phyloP scores from a whole-genome alignment of 2,113 vertebrate genomes.

The Eulemur rufifrons region DNA sequence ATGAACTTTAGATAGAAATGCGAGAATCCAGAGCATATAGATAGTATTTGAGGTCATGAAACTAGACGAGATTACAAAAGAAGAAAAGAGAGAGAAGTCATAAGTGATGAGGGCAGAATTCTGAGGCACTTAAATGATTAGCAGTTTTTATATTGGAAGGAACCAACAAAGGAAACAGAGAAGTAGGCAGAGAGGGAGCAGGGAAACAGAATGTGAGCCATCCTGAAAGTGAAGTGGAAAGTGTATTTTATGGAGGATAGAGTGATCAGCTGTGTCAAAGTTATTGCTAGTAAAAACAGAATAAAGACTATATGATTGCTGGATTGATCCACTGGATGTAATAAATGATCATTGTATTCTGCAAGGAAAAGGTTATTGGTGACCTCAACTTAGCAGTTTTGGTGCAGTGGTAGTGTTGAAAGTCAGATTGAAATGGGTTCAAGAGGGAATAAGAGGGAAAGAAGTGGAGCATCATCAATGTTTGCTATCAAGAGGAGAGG shows the following conservation, averaged over 20 bases:
- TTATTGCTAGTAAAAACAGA: background rate
- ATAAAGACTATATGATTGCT: background rate
- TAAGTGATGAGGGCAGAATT: background rate
- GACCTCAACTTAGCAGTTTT: background rate
- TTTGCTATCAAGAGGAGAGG: background rate
- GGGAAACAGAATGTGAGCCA: background rate
- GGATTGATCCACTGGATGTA: no score
- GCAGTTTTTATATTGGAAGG: background rate
- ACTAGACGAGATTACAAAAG: background rate
- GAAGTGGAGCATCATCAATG: background rate
- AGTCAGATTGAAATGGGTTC: background rate
- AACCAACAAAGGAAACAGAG: background rate
- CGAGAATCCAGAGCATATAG: background rate
- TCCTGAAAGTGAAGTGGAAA: background rate
- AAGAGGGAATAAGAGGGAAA: background rate
- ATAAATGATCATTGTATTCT: background rate
- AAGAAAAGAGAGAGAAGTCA: background rate
- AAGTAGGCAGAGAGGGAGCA: background rate
- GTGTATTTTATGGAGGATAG: rapidly evolving
- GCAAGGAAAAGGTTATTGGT: no score
- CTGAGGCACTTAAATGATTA: background rate
- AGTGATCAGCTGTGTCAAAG: background rate
- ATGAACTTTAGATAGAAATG: background rate
- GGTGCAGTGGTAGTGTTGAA: background rate
- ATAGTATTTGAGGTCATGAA: background rate